Evolutionary conservation across 2,888 invertebrate genomes (phyloP).

Genomic region (Ceramica pisi): DNA sequence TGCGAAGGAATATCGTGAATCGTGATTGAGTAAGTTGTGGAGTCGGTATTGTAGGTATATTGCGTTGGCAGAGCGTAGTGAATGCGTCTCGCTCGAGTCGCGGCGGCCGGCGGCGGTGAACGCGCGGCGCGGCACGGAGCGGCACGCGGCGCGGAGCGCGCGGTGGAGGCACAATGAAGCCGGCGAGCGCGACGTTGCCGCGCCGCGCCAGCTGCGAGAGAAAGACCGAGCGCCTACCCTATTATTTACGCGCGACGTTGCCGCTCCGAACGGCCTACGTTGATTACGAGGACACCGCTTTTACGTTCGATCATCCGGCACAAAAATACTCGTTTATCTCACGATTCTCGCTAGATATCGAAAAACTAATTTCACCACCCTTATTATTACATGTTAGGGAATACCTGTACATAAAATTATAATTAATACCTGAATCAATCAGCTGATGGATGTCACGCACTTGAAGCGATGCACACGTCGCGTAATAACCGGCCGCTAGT

Average conservation of each 20-base stretch:
- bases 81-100: slow-evolving; percentile 82
- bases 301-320: slow-evolving; percentile 89
- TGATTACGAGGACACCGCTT: slow-evolving; percentile 91
- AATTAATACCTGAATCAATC: slow-evolving; percentile 74
- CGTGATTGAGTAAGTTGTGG: slow-evolving; percentile 78
- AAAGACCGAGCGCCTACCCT: slow-evolving; percentile 90
- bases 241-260: slow-evolving; percentile 91
- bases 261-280: slow-evolving; percentile 89
- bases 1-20: slow-evolving; percentile 76
- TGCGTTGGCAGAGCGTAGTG: slow-evolving; percentile 78
- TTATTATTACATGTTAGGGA: slow-evolving; percentile 52
- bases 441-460: slow-evolving; percentile 54
- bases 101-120: slow-evolving; percentile 68
- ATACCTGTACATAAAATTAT: slow-evolving; percentile 41
- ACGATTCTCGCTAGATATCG: slow-evolving; percentile 67
- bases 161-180: slow-evolving; percentile 78
- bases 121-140: slow-evolving; percentile 73
- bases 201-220: slow-evolving; percentile 90
- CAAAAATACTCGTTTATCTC: slow-evolving; percentile 77
- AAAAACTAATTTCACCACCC: slow-evolving; percentile 61
- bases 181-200: slow-evolving; percentile 87
- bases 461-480: slow-evolving; percentile 56
- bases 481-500: slow-evolving; percentile 59
- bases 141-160: slow-evolving; percentile 68
- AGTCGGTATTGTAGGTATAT: slow-evolving; percentile 85